Base-by-base conservation (phyloP, 2,113 vertebrate species). In the Chlamydotis undulata region DNA sequence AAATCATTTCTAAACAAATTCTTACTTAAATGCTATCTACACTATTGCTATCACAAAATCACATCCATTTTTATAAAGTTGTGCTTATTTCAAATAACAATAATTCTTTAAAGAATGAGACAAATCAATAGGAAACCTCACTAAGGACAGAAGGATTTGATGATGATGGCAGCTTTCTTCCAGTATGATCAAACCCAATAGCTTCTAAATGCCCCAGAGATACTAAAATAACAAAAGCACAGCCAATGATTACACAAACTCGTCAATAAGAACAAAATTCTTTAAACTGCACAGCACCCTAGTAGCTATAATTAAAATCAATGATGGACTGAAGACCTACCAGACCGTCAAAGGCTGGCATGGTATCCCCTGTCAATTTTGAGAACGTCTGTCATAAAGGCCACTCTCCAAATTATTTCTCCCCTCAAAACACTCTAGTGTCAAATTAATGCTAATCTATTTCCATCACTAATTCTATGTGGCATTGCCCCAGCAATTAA, bases 401-500 rank as follows among this genome's bases (percentile, higher is more conserved):
- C 49, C 4, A 4, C 19, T 75, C 84, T 21, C 24, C 92, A 33
- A 93, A 86, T 75, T 67, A 74, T 47, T 83, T 88, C 60, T 74
- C 41, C 43, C 10, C 55, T 80, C 39, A 60, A 77, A 43, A 75
- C 10, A 52, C 33, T 55, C 12, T 13, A 55, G 47, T 47, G 68
- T 71, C 64, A 91, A 93, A 90, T 85, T 83, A 83, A 92, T 0
- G 0, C 19, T 64, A 49, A 90, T 86, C 61, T 90, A 60, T 90
- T 81, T 56, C 83, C 57, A 78, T 70, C 79, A 68, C 10, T 92
- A 87, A 89, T 56, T 78, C 79, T 75, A 49, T 1, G 4, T 37
- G 59, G 85, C 92, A 89, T 43, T 78, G 60, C 70, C 73, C 73
- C 73, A 82, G 83, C 65, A 94, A 90, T 89, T 90, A 94, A 94